phyloP scores from a whole-genome alignment of 1,140 invertebrate species.

The Antheraea mylitta region DNA sequence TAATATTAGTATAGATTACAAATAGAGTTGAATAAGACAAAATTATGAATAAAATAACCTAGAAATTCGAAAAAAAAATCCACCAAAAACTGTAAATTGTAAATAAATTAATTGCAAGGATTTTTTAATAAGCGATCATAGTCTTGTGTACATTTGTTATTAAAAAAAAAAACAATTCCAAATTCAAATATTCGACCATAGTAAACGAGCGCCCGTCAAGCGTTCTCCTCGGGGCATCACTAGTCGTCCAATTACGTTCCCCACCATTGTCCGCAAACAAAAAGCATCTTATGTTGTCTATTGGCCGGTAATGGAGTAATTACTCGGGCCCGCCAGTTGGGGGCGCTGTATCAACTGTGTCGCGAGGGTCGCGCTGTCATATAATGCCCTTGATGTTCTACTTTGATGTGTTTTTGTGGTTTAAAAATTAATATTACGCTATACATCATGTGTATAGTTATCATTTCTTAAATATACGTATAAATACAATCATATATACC shows the following conservation, averaged over 20 bases:
- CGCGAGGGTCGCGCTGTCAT: conserved; percentile 8
- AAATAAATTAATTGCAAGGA: too few relatives aligned
- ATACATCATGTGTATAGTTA: neutral
- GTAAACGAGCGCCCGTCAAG: neutral
- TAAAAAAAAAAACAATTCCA: too few relatives aligned
- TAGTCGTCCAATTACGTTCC: conserved; percentile 17
- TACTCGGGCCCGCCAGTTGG: conserved; percentile 22
- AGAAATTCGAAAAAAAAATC: too few relatives aligned
- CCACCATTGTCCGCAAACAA: conserved; percentile 20
- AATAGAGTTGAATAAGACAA: too few relatives aligned
- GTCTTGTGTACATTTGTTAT: too few relatives aligned
- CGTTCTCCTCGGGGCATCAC: conserved; percentile 15
- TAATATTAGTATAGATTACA: too few relatives aligned
- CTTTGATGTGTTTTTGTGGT: conserved; percentile 31
- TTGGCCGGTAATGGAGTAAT: conserved; percentile 40
- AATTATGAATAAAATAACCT: too few relatives aligned
- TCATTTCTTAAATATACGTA: too few relatives aligned
- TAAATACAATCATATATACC: too few relatives aligned
- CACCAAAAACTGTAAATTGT: too few relatives aligned
- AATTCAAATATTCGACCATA: neutral
- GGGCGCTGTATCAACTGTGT: conserved; percentile 13
- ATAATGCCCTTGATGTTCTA: conserved; percentile 16
- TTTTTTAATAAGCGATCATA: too few relatives aligned
- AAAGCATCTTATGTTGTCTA: conserved; percentile 25
- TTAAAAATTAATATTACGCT: conserved; percentile 7